Conservation (phyloP, 2,888 invertebrate genomes). For the Pristionchus maxplancki region DNA sequence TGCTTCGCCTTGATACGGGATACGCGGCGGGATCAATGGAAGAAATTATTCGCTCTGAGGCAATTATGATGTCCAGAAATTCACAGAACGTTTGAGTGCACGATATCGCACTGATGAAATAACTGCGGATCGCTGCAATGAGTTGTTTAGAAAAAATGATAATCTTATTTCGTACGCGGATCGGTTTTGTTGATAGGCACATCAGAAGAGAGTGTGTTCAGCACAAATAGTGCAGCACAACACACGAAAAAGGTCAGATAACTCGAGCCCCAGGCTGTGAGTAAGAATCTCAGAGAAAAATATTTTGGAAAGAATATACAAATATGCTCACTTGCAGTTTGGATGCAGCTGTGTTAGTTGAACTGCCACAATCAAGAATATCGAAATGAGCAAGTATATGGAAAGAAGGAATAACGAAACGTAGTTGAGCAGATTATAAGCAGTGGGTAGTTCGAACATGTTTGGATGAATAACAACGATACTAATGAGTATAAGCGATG, state of each 20-base stretch:
- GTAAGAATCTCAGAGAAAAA: neutral
- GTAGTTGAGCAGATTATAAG: neutral
- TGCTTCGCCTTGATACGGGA: no score
- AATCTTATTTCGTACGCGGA: neutral
- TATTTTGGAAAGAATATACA: neutral
- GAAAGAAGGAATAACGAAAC: neutral
- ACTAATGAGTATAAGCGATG: neutral
- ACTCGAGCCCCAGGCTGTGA: neutral
- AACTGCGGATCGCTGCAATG: neutral
- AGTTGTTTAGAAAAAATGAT: neutral
- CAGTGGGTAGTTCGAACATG: neutral
- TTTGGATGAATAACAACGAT: neutral
- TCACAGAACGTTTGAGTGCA: neutral
- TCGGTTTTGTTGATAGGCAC: neutral
- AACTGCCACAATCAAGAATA: neutral
- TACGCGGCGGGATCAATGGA: neutral
- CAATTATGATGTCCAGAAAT: neutral
- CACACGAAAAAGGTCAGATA: neutral
- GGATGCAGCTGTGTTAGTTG: neutral
- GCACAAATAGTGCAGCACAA: no score
- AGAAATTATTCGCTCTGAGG: neutral
- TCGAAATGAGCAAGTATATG: neutral
- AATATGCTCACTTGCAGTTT: constrained; percentile 1
- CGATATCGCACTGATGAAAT: neutral
- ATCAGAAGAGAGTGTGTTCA: neutral